Percentiles rank a stretch among this genome's conserved stretches.
Evolutionary conservation across 2,113 vertebrate species (phyloP).

Genomic region (Syngnathus scovelli): DNA sequence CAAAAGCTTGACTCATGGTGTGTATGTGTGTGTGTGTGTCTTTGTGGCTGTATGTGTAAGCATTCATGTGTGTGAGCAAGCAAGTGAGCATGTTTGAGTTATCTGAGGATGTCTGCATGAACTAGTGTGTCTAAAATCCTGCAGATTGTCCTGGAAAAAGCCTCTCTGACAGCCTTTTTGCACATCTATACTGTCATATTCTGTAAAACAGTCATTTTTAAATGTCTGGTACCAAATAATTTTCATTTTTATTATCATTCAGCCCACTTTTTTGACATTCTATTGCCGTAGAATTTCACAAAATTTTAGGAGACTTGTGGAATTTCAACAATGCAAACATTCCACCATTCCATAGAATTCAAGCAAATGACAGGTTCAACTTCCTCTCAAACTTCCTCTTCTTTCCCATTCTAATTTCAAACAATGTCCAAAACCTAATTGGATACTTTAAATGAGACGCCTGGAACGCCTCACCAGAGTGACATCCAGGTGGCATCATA

Average conservation of each 20-base stretch:
- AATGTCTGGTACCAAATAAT: background rate
- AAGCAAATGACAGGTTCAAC: background rate
- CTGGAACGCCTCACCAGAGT: no score
- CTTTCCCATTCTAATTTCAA: background rate
- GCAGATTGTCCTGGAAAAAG: conserved; percentile 7
- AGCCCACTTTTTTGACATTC: background rate
- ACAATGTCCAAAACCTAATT: no score
- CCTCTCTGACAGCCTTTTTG: background rate
- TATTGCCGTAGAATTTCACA: background rate
- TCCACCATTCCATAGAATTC: background rate
- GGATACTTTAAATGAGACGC: no score
- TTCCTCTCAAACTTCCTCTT: background rate
- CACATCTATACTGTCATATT: background rate
- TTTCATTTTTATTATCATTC: background rate
- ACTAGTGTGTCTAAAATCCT: conserved; percentile 23
- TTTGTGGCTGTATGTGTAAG: conserved; percentile 17
- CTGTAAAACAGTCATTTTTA: background rate
- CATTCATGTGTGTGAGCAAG: conserved; percentile 20
- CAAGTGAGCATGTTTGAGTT: conserved; percentile 6
- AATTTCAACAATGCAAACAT: background rate
- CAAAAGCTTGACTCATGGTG: conserved; percentile 43
- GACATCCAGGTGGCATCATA: no score
- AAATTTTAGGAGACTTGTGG: background rate
- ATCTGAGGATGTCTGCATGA: conserved; percentile 25
- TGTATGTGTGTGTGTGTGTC: conserved; percentile 17